Evolutionary conservation across 2,797 vertebrate species (phyloP), one percentile per base, ranked within the genome.

Genomic region (Smutsia temminckii): DNA sequence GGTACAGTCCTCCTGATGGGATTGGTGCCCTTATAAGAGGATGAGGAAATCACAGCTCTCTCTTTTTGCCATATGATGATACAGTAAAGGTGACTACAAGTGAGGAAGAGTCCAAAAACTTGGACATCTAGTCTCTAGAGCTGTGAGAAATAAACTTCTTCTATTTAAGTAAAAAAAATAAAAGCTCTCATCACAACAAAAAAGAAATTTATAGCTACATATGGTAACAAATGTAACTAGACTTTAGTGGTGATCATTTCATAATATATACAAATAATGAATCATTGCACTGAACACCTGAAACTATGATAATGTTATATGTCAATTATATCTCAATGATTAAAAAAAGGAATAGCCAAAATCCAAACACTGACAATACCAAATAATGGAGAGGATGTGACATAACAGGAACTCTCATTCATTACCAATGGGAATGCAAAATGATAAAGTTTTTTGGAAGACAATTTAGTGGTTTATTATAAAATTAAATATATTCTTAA

Each of bases 401-500:
- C 81, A n/a, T 57, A 66, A 66, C 1, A 53, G 27, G 13, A 93
- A 63, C 25, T 55, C 42, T 42, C 20, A 61, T 66, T 71, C 40
- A 27, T 10, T 86, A 29, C 40, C 37, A 51, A 12, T 23, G 55
- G 49, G 42, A 72, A 84, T 75, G 23, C 17, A 64, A 55, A 90
- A 63, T 25, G 34, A 29, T 51, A 46, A 66, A 71, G 27, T 17
- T 53, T 37, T 87, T 34, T 42, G 64, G 10, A 68, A 53, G 27
- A 71, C 14, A 89, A 6, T 85, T 77, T 32, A 13, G 11, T 21
- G 32, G 34, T 94, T 93, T 83, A 49, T 83, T 79, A 88, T 14
- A 85, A 93, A 92, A 91, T 37, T 17, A 57, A 92, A 83, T 17
- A 59, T 42, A 69, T n/a, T 94, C 16, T 72, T 93, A 63, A 57